These are phyloP conservation scores for Drosophila cognata DNA, from an alignment of 2,888 invertebrate genomes.

Conservation along the genomic window DNA sequence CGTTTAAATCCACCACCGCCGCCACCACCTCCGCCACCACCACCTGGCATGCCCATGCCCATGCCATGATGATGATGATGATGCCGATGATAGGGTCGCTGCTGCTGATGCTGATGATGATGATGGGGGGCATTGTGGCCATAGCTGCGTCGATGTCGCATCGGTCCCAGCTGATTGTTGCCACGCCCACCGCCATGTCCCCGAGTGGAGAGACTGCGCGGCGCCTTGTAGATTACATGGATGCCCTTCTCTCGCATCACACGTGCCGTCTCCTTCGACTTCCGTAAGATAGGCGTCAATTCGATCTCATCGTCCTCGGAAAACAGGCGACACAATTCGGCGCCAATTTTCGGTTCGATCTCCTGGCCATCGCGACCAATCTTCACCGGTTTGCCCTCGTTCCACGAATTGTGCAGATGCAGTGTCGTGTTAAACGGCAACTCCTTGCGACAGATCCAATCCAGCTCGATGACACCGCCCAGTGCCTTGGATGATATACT, in stretches of 20 bases:
- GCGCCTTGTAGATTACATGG: conserved; percentile 85
- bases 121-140: conserved; percentile 80
- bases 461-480: conserved; percentile 97
- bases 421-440: conserved; percentile 95
- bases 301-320: conserved; percentile 96
- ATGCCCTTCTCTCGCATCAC: conserved; percentile 86
- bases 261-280: conserved; percentile 93
- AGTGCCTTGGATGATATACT: conserved; percentile 96
- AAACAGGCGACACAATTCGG: conserved; percentile 95
- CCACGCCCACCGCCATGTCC: conserved; percentile 83
- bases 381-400: conserved; percentile 99
- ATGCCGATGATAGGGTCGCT: conserved; percentile 86
- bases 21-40: conserved; percentile 55
- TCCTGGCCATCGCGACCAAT: conserved; percentile 99
- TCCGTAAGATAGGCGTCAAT: conserved; percentile 93
- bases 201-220: conserved; percentile 85
- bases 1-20: conserved; percentile 76
- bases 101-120: conserved; percentile 88
- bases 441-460: conserved; percentile 98
- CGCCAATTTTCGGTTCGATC: conserved; percentile 97
- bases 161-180: conserved; percentile 74
- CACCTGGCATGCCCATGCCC: conserved; percentile 62
- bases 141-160: conserved; percentile 81
- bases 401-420: conserved; percentile 98
- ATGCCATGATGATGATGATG: conserved; percentile 82